Conservation (phyloP, 2,113 vertebrate genomes). For the Camelus bactrianus region DNA sequence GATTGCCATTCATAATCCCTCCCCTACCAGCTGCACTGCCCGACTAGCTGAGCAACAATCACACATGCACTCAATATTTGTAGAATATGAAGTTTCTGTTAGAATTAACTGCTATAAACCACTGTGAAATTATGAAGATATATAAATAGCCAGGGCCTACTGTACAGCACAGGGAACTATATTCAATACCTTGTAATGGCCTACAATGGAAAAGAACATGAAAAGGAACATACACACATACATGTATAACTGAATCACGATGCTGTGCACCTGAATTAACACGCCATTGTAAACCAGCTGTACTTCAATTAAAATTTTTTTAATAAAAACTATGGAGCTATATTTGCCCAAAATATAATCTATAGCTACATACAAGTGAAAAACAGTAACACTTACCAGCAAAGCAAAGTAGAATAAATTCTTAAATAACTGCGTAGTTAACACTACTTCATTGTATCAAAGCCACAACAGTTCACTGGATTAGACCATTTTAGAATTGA, state of each 20-base stretch:
- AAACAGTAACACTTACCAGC: not conserved
- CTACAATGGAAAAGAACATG: too few relatives aligned
- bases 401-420: not conserved
- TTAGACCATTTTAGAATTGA: slow-evolving; percentile 37
- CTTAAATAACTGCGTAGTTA: slow-evolving; percentile 18
- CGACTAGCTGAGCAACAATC: not conserved
- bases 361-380: not conserved
- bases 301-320: too few relatives aligned
- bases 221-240: too few relatives aligned
- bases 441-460: not conserved
- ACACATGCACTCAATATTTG: not conserved
- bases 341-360: slow-evolving; percentile 25
- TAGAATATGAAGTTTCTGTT: not conserved
- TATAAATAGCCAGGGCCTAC: too few relatives aligned
- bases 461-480: not conserved
- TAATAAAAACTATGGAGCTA: too few relatives aligned
- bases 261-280: too few relatives aligned
- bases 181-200: too few relatives aligned
- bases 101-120: slow-evolving; percentile 5
- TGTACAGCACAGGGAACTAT: too few relatives aligned
- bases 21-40: not conserved
- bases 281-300: too few relatives aligned
- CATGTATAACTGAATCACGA: too few relatives aligned
- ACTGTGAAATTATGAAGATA: not conserved
- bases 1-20: not conserved